A percentile compares a stretch with the other conserved stretches of the same genome.
phyloP scores from a whole-genome alignment of 2,113 vertebrate genomes.

The Nansenia antarctica region DNA sequence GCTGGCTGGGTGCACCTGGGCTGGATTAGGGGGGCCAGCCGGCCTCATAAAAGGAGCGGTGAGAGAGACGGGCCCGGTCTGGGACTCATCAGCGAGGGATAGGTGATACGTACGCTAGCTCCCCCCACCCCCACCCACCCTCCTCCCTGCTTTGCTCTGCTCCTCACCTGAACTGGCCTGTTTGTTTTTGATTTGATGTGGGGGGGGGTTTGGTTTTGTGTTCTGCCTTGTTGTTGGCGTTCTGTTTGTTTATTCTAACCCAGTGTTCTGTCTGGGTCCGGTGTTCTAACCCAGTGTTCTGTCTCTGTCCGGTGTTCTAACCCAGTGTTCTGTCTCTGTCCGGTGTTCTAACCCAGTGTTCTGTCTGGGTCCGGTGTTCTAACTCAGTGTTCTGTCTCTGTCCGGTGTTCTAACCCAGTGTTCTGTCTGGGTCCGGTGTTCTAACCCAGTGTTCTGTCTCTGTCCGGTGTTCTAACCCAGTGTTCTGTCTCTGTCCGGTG shows the following conservation, averaged over 20 bases:
- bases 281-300: too few species aligned
- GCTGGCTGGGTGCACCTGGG: constrained; percentile 49
- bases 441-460: constrained; percentile 4
- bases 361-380: too few species aligned
- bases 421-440: neutral
- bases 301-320: neutral
- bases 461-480: neutral
- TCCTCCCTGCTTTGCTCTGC: neutral
- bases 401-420: too few species aligned
- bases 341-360: too few species aligned
- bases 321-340: constrained; percentile 10
- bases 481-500: too few species aligned
- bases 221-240: neutral
- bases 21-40: constrained; percentile 33
- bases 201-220: too few species aligned
- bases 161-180: neutral
- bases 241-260: neutral
- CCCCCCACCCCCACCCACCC: too few species aligned
- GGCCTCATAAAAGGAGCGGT: constrained; percentile 32
- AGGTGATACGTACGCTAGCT: neutral
- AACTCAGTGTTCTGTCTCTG: too few species aligned
- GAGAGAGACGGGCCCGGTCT: neutral
- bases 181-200: too few species aligned
- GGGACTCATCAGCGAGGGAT: neutral
- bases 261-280: neutral